These are phyloP conservation scores for Dromas ardeola DNA, from an alignment of 2,113 vertebrate species.

Conservation along the genomic window DNA sequence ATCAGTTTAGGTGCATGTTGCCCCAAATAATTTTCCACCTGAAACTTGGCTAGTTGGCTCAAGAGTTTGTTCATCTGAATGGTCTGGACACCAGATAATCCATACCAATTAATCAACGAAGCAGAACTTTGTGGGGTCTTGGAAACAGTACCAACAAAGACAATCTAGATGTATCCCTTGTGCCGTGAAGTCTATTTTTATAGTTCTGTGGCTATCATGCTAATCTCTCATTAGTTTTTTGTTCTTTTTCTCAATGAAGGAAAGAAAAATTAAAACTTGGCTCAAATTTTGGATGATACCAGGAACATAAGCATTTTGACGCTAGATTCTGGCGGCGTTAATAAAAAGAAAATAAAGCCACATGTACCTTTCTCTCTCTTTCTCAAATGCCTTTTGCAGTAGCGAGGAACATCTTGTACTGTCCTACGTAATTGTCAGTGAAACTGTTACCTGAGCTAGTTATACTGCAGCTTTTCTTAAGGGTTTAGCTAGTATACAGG, in stretches of 20 bases:
- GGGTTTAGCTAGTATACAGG: not conserved
- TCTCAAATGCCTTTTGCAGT: not conserved
- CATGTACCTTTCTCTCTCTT: not conserved
- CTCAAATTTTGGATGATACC: not conserved
- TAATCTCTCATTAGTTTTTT: not conserved
- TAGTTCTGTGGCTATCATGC: not conserved
- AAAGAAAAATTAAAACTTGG: not conserved
- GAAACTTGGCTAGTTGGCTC: not conserved
- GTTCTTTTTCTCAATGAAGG: not conserved
- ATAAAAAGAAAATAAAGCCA: not conserved
- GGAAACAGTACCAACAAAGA: not conserved
- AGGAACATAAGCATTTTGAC: not conserved
- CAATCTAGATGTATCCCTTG: not conserved
- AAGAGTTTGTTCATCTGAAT: not conserved
- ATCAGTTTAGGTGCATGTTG: not conserved
- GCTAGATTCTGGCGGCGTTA: not conserved
- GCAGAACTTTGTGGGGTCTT: not conserved
- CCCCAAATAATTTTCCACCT: not conserved
- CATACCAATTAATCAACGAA: not conserved
- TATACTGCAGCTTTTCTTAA: not conserved
- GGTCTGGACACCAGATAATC: not conserved
- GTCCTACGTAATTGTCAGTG: not conserved
- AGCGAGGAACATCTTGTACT: not conserved
- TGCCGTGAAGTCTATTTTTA: not conserved
- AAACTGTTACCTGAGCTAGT: not conserved